Conservation (phyloP, 2,113 vertebrate genomes). For the Genyomyrus donnyi region DNA sequence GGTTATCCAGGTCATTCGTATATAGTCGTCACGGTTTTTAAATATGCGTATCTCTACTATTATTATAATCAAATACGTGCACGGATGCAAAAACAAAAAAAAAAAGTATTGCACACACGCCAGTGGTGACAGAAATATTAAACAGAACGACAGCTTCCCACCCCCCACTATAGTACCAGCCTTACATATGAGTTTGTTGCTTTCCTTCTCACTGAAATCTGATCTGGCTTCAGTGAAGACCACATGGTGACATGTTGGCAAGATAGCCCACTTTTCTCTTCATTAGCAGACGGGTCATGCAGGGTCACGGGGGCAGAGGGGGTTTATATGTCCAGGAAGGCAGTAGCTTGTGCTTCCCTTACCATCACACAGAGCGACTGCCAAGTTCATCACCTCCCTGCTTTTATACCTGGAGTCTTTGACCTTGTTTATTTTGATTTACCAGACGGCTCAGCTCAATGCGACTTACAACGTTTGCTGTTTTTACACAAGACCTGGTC, state of each 20-base stretch:
- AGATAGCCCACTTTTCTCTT: conserved; percentile 39
- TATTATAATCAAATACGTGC: conserved; percentile 2
- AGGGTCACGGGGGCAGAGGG: conserved; percentile 36
- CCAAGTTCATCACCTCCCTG: background rate
- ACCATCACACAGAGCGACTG: background rate
- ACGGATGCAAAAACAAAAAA: background rate
- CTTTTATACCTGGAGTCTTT: background rate
- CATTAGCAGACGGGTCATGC: conserved; percentile 41
- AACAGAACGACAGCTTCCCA: background rate
- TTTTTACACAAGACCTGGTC: background rate
- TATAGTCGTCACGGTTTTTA: background rate
- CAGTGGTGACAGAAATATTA: background rate
- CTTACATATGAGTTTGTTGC: conserved; percentile 18
- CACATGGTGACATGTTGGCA: conserved; percentile 37
- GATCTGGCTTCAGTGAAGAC: conserved; percentile 24
- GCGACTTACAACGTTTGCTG: background rate
- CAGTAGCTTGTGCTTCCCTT: conserved; percentile 12
- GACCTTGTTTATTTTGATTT: background rate
- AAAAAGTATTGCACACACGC: background rate
- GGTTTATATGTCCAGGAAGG: conserved; percentile 30
- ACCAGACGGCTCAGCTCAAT: background rate
- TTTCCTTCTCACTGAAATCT: conserved; percentile 28
- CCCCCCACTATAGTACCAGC: conserved; percentile 22
- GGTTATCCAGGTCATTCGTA: background rate
- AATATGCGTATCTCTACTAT: background rate